Percentiles rank a stretch among this genome's conserved stretches.
These are phyloP conservation scores for Cyprinodon diabolis DNA, from an alignment of 2,797 vertebrate genomes.

Conservation along the genomic window DNA sequence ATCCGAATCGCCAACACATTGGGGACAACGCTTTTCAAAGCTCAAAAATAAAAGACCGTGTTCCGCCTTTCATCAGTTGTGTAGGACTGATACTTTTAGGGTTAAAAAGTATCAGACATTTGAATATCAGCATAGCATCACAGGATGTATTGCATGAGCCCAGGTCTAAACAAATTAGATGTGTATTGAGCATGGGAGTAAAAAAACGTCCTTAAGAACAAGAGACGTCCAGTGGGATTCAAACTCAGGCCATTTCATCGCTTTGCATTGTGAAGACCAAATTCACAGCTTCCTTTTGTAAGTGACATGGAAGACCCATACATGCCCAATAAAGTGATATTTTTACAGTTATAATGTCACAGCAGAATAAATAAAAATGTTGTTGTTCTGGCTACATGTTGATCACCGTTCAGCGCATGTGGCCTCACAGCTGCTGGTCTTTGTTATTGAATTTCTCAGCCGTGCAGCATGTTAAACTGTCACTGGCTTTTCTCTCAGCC, in stretches of 20 bases:
- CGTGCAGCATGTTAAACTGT: conserved; percentile 42
- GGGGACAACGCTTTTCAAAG: background rate
- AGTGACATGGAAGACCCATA: background rate
- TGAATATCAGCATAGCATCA: background rate
- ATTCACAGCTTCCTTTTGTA: conserved; percentile 10
- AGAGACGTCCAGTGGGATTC: conserved; percentile 3
- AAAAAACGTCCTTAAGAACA: conserved; percentile 1
- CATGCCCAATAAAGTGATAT: background rate
- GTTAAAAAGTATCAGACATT: background rate
- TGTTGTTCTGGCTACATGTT: conserved; percentile 41
- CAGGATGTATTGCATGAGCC: background rate
- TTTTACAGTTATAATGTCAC: background rate
- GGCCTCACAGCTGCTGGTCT: conserved; percentile 27
- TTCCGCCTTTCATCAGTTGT: background rate
- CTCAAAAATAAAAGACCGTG: background rate
- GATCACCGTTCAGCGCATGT: conserved; percentile 33
- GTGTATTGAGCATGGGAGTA: background rate
- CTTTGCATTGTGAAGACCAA: background rate
- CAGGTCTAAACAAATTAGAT: conserved; percentile 10
- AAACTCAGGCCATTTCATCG: conserved; percentile 15
- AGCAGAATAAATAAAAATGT: background rate
- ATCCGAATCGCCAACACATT: no score
- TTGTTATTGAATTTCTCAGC: conserved; percentile 42
- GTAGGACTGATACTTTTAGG: background rate
- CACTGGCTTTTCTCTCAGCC: conserved; percentile 49